Base-by-base conservation (phyloP, 2,888 invertebrate species). In the Drosophila pegasa region DNA sequence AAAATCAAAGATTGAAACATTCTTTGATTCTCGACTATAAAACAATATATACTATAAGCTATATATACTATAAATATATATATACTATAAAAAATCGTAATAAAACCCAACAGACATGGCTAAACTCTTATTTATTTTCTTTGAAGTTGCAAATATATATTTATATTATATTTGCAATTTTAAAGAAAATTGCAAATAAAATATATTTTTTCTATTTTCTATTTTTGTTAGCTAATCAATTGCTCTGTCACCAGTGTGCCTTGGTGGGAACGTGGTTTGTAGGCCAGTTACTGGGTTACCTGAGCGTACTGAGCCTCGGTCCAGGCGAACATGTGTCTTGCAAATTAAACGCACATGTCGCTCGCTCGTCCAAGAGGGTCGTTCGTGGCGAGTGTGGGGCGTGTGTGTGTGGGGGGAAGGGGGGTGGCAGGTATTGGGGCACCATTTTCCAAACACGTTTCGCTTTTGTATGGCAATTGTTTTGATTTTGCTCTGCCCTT, bases 311-410 rank as follows among this genome's bases (percentile, higher is more conserved):
- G 51, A 14, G 29, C 45, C 51, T 50, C 63, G 64, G 52, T 65
- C 52, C 65, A 35, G 62, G 57, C 56, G 51, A 73, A 76, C 80
- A 87, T 85, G 75, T 89, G 87, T 90, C 90, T 89, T 88, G 89
- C 90, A 90, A 91, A 90, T 90, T 90, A 90, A 90, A 90, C 86
- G 90, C 88, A 90, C 88, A 87, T 89, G 90, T 83, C 81, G 84
- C 72, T 71, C 60, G 14, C 41, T 62, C 62, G 65, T 59, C n/a
- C n/a, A n/a, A n/a, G n/a, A n/a, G n/a, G n/a, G n/a, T n/a, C n/a
- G n/a, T n/a, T n/a, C n/a, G n/a, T n/a, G n/a, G n/a, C n/a, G n/a
- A n/a, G n/a, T n/a, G n/a, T n/a, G 12, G 10, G 6, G 14, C 14
- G 29, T 40, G 40, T 3, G 38, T 5, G 40, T 20, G 12, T 29